A percentile compares a stretch with the other conserved stretches of the same genome.
Evolutionary conservation across 1,140 invertebrate species (phyloP).

Genomic region (Aradophagus sp.): DNA sequence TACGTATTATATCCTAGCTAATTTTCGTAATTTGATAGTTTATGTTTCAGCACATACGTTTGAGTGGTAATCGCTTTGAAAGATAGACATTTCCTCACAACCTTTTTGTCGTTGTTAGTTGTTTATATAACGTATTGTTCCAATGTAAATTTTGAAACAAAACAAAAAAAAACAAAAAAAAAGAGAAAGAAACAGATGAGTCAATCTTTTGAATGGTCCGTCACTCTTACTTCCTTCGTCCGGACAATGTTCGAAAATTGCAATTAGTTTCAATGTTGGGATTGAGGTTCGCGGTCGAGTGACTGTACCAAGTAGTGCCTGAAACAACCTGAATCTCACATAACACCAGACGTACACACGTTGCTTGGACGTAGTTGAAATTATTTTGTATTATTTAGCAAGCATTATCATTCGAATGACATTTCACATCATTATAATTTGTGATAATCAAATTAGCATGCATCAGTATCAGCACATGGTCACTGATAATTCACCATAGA

Average conservation of each 20-base stretch:
- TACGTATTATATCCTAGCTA: conserved; percentile 71
- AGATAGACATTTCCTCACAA: conserved; percentile 18
- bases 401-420: conserved; percentile 69
- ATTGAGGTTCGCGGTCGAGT: not conserved
- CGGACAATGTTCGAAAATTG: too few relatives aligned
- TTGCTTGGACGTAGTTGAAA: conserved; percentile 56
- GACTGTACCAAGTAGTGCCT: conserved; percentile 29
- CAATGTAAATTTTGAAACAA: not conserved
- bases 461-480: conserved; percentile 54
- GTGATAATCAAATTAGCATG: conserved; percentile 57
- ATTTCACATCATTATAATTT: conserved; percentile 55
- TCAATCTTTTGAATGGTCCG: too few relatives aligned
- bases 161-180: not conserved
- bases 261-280: not conserved
- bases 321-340: conserved; percentile 35
- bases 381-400: conserved; percentile 63
- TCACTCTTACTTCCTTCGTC: too few relatives aligned
- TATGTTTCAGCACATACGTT: conserved; percentile 72
- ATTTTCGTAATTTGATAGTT: conserved; percentile 68
- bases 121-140: too few relatives aligned
- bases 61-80: conserved; percentile 33
- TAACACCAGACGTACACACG: conserved; percentile 40
- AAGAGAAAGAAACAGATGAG: too few relatives aligned
- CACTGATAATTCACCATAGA: conserved; percentile 29
- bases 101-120: conserved; percentile 25